Conservation (phyloP, 2,113 vertebrate species). For the Enhydra lutris region DNA sequence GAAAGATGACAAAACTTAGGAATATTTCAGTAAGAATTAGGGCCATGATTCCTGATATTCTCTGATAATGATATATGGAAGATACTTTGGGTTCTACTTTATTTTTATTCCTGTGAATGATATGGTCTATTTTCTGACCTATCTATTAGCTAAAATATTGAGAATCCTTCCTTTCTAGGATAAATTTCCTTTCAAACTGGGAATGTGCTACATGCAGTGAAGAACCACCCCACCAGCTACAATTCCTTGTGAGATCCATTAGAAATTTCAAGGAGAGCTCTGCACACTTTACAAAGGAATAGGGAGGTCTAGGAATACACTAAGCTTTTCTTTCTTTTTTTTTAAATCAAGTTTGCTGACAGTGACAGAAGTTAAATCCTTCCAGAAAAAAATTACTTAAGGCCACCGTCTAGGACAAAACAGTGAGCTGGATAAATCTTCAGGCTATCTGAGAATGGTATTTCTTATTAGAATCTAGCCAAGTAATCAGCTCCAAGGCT, state of each 20-base stretch:
- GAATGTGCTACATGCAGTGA: too few relatives aligned
- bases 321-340: background rate
- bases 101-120: conserved; percentile 4
- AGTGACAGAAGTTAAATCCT: background rate
- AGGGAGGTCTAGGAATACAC: background rate
- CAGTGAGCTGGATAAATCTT: background rate
- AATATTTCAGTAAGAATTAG: background rate
- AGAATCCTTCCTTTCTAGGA: background rate
- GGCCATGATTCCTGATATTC: background rate
- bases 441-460: background rate
- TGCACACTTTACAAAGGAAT: background rate
- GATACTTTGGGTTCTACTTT: background rate
- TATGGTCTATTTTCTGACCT: background rate
- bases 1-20: background rate
- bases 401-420: background rate
- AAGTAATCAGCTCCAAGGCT: background rate
- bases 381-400: background rate
- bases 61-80: background rate
- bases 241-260: background rate
- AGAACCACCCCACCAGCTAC: background rate
- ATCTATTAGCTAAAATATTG: background rate
- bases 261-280: background rate
- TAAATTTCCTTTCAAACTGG: background rate
- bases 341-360: background rate
- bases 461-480: background rate